Conservation (phyloP, 1,140 invertebrate genomes). For the Pygmarrhopalites habei region DNA sequence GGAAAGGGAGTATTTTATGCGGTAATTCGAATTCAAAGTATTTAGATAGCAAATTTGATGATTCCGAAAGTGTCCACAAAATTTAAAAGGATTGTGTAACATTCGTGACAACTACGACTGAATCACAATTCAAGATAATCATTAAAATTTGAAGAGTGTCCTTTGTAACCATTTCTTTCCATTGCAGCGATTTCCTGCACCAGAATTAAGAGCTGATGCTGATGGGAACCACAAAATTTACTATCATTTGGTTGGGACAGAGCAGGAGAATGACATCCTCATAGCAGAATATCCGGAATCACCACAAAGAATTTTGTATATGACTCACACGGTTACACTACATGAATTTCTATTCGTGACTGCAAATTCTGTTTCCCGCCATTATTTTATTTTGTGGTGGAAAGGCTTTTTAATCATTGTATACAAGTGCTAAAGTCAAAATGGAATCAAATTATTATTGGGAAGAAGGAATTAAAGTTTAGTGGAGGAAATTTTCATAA, state of each 20-base stretch:
- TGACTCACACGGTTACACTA: not conserved
- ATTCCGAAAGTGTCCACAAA: not conserved
- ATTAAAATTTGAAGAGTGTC: too few species aligned
- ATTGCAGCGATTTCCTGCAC: not conserved
- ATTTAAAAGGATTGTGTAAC: not conserved
- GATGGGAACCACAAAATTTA: conserved; percentile 10
- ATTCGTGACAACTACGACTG: not conserved
- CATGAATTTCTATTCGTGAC: not conserved
- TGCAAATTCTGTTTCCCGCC: not conserved
- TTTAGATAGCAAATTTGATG: not conserved
- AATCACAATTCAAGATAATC: too few species aligned
- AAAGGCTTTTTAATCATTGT: not conserved
- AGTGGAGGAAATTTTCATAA: not conserved
- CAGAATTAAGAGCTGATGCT: not conserved
- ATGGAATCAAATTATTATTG: not conserved
- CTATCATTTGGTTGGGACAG: conserved; percentile 5
- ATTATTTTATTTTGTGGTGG: not conserved
- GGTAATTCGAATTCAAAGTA: conserved; percentile 5
- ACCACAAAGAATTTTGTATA: not conserved
- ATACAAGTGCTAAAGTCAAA: not conserved
- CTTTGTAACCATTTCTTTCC: too few species aligned
- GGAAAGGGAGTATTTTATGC: not conserved
- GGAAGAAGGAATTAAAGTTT: not conserved
- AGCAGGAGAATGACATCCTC: conserved; percentile 1
- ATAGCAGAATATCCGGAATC: conserved; percentile 2